phyloP scores from a whole-genome alignment of 2,113 vertebrate genomes.

The Oncorhynchus kisutch region DNA sequence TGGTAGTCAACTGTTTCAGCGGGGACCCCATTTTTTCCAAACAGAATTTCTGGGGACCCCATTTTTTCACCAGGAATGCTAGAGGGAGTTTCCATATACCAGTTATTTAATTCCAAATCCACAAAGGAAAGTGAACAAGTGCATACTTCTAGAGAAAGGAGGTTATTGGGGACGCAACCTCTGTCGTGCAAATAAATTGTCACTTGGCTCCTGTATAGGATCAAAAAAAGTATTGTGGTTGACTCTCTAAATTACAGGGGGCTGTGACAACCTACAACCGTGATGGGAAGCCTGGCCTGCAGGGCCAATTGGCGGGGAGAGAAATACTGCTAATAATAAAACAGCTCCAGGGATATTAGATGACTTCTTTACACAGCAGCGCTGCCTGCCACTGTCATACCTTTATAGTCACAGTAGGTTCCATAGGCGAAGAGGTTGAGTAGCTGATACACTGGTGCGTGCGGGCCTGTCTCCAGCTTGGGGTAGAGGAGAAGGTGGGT shows the following conservation, averaged over 20 bases:
- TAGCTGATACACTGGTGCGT: slow-evolving; percentile 89
- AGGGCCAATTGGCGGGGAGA: slow-evolving; percentile 4
- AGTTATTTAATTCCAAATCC: too few species aligned
- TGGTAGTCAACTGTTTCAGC: too few species aligned
- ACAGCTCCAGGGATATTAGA: slow-evolving; percentile 39
- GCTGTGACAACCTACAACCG: not conserved
- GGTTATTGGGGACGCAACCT: too few species aligned
- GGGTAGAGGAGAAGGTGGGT: not conserved
- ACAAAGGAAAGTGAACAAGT: too few species aligned
- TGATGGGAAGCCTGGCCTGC: not conserved
- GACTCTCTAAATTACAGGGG: not conserved
- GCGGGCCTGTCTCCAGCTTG: slow-evolving; percentile 90
- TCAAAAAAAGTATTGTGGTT: not conserved
- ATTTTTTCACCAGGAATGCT: too few species aligned
- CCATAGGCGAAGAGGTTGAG: slow-evolving; percentile 95
- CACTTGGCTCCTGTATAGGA: not conserved
- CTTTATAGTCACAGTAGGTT: slow-evolving; percentile 93
- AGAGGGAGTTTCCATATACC: too few species aligned
- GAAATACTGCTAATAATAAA: slow-evolving; percentile 52
- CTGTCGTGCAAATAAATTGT: too few species aligned
- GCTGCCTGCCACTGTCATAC: slow-evolving; percentile 64
- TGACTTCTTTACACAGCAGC: slow-evolving; percentile 61
- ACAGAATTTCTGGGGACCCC: too few species aligned
- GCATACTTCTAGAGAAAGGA: too few species aligned
- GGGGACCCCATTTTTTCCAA: too few species aligned